Percentiles rank a stretch among this genome's conserved stretches.
Evolutionary conservation across 2,888 invertebrate species (phyloP).

Genomic region (Tupiocoris notatus): DNA sequence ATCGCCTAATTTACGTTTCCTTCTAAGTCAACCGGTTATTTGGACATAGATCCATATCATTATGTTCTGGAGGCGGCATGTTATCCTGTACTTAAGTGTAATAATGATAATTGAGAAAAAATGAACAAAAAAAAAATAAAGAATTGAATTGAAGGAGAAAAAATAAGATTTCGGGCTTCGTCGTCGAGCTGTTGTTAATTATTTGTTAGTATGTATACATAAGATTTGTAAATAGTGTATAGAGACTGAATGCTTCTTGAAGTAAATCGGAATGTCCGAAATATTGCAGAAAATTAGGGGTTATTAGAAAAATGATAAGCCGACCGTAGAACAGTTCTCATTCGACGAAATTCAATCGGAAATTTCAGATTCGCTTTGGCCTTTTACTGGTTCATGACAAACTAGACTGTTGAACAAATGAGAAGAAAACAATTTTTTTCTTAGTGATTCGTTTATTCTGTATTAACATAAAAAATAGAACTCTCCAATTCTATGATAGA

Average conservation of each 20-base stretch:
- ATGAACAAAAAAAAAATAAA: not conserved
- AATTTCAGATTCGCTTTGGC: not conserved
- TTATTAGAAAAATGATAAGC: not conserved
- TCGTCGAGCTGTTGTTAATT: constrained; percentile 47
- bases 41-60: constrained; percentile 38
- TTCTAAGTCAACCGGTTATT: constrained; percentile 29
- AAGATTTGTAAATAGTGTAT: constrained; percentile 47
- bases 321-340: not conserved
- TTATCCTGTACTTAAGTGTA: constrained; percentile 30
- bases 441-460: not conserved
- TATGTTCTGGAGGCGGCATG: constrained; percentile 12
- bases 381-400: not conserved
- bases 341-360: not conserved
- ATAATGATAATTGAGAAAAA: no score
- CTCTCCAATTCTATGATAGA: no score
- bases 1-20: not conserved
- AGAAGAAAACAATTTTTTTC: no score
- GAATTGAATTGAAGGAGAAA: not conserved
- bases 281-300: not conserved
- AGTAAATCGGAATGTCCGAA: constrained; percentile 8
- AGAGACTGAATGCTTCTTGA: constrained; percentile 45
- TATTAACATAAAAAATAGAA: no score
- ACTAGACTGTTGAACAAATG: not conserved
- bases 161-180: constrained; percentile 44
- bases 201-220: constrained; percentile 47